Evolutionary conservation across 2,888 invertebrate genomes (phyloP).

Genomic region (Criorhina ranunculi): DNA sequence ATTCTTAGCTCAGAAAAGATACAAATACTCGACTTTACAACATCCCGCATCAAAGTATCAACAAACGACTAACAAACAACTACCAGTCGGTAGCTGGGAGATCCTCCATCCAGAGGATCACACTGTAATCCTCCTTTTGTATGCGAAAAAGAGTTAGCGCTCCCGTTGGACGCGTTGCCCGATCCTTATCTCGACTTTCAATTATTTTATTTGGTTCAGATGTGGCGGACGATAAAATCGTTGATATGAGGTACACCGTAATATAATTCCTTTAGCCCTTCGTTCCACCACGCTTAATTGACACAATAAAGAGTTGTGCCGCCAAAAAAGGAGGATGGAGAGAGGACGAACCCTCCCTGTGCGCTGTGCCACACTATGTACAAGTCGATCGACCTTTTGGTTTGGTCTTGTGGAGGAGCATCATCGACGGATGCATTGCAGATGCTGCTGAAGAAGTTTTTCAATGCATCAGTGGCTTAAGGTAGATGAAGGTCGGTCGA

Average conservation of each 20-base stretch:
- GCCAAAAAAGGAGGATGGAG: conserved; percentile 77
- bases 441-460: neutral
- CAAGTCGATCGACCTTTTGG: conserved; percentile 67
- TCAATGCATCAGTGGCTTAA: conserved; percentile 21
- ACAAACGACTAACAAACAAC: conserved; percentile 26
- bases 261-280: conserved; percentile 80
- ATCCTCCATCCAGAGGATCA: conserved; percentile 6
- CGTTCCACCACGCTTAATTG: conserved; percentile 81
- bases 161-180: conserved; percentile 71
- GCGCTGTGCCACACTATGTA: conserved; percentile 4
- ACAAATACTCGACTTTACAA: conserved; percentile 7
- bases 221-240: conserved; percentile 83
- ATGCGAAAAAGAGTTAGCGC: conserved; percentile 70
- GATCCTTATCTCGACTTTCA: conserved; percentile 84
- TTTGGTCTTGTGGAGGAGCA: conserved; percentile 1
- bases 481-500: conserved; percentile 69
- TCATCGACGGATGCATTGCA: neutral
- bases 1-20: neutral
- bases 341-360: conserved; percentile 7
- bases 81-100: neutral
- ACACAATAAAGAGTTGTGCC: conserved; percentile 84
- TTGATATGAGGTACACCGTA: conserved; percentile 81
- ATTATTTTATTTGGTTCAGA: conserved; percentile 85
- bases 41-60: conserved; percentile 17
- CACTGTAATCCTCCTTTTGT: conserved; percentile 45